phyloP scores from a whole-genome alignment of 2,113 vertebrate species.

The Petrocephalus microphthalmus region DNA sequence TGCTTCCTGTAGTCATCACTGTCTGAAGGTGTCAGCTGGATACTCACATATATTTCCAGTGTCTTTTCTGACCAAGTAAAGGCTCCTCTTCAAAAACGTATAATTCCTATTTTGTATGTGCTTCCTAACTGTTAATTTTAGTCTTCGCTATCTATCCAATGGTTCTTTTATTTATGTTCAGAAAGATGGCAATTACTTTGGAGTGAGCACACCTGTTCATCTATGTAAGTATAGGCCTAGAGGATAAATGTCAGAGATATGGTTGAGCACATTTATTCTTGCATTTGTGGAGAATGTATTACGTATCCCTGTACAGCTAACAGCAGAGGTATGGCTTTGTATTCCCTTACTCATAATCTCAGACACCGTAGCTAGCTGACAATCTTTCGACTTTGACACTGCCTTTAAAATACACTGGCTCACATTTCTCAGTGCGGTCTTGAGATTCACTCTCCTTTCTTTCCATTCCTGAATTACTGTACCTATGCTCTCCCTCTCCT shows the following conservation, averaged over 20 bases:
- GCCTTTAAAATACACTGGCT: neutral
- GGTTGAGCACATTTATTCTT: neutral
- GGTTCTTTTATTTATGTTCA: neutral
- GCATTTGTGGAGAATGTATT: neutral
- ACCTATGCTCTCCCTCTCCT: constrained; percentile 37
- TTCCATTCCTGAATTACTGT: neutral
- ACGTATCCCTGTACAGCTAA: neutral
- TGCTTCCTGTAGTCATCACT: neutral
- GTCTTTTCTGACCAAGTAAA: neutral
- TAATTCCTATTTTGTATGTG: neutral
- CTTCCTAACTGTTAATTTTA: neutral
- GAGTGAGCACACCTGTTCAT: neutral
- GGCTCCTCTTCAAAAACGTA: neutral
- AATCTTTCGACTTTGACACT: too few relatives aligned
- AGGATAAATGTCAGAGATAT: neutral
- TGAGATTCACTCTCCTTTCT: neutral
- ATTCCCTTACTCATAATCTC: neutral
- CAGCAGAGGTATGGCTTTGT: neutral
- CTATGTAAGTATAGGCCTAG: neutral
- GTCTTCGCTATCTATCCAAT: neutral
- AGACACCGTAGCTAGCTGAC: neutral
- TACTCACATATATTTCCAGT: neutral
- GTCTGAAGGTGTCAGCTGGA: neutral
- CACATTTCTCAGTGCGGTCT: neutral
- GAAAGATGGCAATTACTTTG: neutral